Evolutionary conservation across 53 echinoderm and acorn worm genomes (phyloP).

Genomic region (Crossaster papposus): DNA sequence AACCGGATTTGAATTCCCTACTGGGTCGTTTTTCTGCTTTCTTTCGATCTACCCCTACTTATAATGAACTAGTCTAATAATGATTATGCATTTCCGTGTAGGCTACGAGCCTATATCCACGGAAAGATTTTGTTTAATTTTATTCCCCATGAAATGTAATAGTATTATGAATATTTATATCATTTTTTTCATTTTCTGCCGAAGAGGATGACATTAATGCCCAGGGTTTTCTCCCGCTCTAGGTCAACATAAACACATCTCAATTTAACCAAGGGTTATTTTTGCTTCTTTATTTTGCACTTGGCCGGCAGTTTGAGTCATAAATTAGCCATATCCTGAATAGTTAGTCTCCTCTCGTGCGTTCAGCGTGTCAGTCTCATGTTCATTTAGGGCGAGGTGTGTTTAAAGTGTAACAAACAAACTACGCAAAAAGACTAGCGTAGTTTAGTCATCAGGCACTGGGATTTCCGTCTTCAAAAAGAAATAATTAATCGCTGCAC

Average conservation of each 20-base stretch:
- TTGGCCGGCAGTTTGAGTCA: not conserved
- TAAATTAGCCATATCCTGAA: not conserved
- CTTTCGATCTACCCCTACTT: not conserved
- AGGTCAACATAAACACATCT: too few relatives aligned
- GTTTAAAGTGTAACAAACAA: not conserved
- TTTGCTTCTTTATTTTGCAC: not conserved
- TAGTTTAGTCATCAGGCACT: not conserved
- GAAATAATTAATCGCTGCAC: not conserved
- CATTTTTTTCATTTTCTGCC: too few relatives aligned
- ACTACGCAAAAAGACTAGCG: not conserved
- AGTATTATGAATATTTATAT: too few relatives aligned
- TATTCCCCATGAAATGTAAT: too few relatives aligned
- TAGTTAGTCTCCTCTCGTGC: conserved; percentile 7
- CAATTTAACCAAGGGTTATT: not conserved
- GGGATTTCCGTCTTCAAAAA: conserved; percentile 27
- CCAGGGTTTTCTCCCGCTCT: too few relatives aligned
- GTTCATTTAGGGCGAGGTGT: not conserved
- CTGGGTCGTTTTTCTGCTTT: not conserved
- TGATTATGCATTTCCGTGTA: not conserved
- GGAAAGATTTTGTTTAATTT: too few relatives aligned
- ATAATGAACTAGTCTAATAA: too few relatives aligned
- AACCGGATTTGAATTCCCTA: not conserved
- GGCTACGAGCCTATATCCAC: not conserved
- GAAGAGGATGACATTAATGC: too few relatives aligned
- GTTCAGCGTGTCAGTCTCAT: not conserved